Base-by-base conservation (phyloP, 1,140 invertebrate species). In the Eubasilissa regina region DNA sequence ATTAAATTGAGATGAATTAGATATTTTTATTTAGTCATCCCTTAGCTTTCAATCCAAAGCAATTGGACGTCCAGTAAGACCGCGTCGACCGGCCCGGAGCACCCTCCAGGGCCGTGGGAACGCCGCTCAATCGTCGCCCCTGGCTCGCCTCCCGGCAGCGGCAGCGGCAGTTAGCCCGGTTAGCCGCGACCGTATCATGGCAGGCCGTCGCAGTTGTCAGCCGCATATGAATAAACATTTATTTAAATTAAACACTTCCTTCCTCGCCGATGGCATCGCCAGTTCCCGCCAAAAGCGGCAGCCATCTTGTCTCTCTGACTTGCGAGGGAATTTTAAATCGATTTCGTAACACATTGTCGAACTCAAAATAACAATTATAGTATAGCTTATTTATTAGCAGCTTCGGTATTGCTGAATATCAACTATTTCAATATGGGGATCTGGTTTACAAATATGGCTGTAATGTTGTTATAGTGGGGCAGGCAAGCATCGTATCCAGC, bases 221-320 rank as follows among this genome's bases (percentile, higher is more conserved):
- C 53, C 74, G 76, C 80, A 58, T 78, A 81, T 81, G 80, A 81
- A 81, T 81, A 81, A 81, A 78, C 80, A 81, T 81, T 78, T 81
- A 77, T 81, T 81, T 81, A 81, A 81, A 81, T 81, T 81, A 81
- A 78, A 81, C 80, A 73, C 76, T 81, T 81, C 80, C 80, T 81
- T 81, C 80, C 80, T 76, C 45, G 19, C 53, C 56, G 56, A n/a
- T 64, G 44, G 19, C 75, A 43, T 77, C 74, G 74, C 12, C 58
- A 19, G 58, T 56, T 60, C 58, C 53, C 75, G 75, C 53, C 58
- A 45, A 77, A 47, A 45, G 44, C 58, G 45, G 48, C n/a, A 21
- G 58, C 75, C 62, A 77, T 77, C 48, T 68, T 64, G 78, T 15
- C 53, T 44, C 25, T 35, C 25, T 35, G 25, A 35, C 25, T n/a